A percentile compares a stretch with the other conserved stretches of the same genome.
Conservation (phyloP, 2,888 invertebrate species). For the Pteria penguin region DNA sequence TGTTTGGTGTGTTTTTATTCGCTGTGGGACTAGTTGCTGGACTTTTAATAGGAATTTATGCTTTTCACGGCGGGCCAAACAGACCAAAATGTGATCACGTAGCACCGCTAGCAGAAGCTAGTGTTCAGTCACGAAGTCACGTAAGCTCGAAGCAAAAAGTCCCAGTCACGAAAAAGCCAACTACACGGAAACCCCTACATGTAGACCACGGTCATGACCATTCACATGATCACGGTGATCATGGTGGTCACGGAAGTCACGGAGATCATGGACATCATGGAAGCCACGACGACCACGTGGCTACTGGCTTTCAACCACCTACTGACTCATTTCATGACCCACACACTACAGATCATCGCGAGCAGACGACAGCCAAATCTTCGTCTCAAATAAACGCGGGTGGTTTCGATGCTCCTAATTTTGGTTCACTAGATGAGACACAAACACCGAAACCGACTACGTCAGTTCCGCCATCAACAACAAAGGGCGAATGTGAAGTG, state of each 20-base stretch:
- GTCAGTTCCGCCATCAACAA: background rate
- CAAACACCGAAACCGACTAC: background rate
- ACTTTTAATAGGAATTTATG: slow-evolving; percentile 56
- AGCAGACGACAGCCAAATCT: background rate
- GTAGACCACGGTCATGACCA: background rate
- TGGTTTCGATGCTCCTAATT: no score
- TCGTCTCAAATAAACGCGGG: no score
- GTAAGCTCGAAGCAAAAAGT: background rate
- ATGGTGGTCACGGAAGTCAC: background rate
- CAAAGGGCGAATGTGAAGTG: background rate
- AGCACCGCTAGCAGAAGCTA: background rate
- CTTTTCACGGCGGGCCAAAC: slow-evolving; percentile 42
- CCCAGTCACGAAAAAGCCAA: background rate
- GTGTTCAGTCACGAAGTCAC: background rate
- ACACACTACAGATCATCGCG: background rate
- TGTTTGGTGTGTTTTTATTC: slow-evolving; percentile 52
- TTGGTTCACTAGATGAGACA: background rate
- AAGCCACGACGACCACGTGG: background rate
- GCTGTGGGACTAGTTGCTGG: slow-evolving; percentile 48
- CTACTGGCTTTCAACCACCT: background rate
- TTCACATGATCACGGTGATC: background rate
- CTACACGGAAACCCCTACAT: background rate
- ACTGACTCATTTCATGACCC: background rate
- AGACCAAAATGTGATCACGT: background rate
- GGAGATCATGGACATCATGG: background rate